These are phyloP conservation scores for Callipepla squamata DNA, from an alignment of 2,113 vertebrate species.

Conservation along the genomic window DNA sequence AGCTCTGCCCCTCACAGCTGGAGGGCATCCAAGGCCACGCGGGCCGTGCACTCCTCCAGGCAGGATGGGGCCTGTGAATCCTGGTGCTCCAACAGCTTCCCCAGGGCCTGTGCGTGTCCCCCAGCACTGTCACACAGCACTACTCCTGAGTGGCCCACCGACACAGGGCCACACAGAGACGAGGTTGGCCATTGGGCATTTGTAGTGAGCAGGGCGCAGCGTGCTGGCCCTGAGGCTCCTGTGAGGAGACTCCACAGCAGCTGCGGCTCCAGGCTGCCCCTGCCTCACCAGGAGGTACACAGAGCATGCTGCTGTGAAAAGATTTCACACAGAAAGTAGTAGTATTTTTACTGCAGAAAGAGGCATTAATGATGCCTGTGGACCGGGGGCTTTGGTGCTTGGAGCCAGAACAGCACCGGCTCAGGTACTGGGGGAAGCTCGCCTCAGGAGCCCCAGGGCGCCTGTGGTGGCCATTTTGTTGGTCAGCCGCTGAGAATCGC, in stretches of 20 bases:
- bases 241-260: background rate
- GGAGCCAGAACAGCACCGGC: too few relatives aligned
- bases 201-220: background rate
- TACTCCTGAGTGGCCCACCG: background rate
- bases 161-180: background rate
- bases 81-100: background rate
- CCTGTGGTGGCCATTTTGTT: background rate
- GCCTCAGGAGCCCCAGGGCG: background rate
- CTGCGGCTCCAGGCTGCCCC: background rate
- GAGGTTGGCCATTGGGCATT: background rate
- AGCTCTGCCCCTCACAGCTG: background rate
- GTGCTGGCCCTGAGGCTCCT: background rate
- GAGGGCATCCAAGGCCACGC: background rate
- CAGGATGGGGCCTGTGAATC: background rate
- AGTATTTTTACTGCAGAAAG: conserved; percentile 10
- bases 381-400: accelerated
- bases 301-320: background rate
- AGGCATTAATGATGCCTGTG: background rate
- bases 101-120: background rate
- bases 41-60: background rate
- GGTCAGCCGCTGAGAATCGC: background rate
- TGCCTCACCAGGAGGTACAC: background rate
- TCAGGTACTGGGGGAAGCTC: background rate
- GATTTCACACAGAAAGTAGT: conserved; percentile 24
- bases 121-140: background rate